These are phyloP conservation scores for Phrynocephalus versicolor DNA, from an alignment of 2,113 vertebrate species.

Conservation along the genomic window DNA sequence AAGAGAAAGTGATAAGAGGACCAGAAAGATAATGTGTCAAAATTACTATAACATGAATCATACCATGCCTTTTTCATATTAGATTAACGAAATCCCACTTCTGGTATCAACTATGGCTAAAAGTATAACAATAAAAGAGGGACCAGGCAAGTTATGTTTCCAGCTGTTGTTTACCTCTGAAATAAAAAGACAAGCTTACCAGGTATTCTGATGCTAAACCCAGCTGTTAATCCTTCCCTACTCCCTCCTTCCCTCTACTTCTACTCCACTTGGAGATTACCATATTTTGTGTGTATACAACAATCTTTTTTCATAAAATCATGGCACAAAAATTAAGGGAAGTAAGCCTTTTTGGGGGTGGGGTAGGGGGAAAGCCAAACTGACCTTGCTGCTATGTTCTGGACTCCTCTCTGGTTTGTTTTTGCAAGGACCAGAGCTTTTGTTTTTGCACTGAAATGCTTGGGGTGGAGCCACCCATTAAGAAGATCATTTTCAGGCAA, in stretches of 20 bases:
- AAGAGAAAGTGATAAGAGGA: conserved; percentile 57
- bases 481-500: too few relatives aligned
- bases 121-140: not conserved
- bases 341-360: too few relatives aligned
- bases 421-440: too few relatives aligned
- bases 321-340: too few relatives aligned
- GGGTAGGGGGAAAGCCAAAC: too few relatives aligned
- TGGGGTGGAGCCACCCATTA: too few relatives aligned
- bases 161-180: not conserved
- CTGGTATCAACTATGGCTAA: conserved; percentile 8
- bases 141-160: not conserved
- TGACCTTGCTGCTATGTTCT: too few relatives aligned
- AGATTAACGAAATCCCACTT: conserved; percentile 37
- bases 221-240: not conserved
- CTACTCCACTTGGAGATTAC: not conserved
- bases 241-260: not conserved
- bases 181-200: not conserved
- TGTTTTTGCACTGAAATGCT: too few relatives aligned
- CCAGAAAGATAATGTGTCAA: conserved; percentile 59
- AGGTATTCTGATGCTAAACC: not conserved
- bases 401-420: too few relatives aligned
- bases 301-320: too few relatives aligned
- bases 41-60: conserved; percentile 68
- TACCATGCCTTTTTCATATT: conserved; percentile 50
- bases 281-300: too few relatives aligned